These are phyloP conservation scores for Harlomillsia oculata DNA, from an alignment of 1,140 invertebrate species.

Conservation along the genomic window DNA sequence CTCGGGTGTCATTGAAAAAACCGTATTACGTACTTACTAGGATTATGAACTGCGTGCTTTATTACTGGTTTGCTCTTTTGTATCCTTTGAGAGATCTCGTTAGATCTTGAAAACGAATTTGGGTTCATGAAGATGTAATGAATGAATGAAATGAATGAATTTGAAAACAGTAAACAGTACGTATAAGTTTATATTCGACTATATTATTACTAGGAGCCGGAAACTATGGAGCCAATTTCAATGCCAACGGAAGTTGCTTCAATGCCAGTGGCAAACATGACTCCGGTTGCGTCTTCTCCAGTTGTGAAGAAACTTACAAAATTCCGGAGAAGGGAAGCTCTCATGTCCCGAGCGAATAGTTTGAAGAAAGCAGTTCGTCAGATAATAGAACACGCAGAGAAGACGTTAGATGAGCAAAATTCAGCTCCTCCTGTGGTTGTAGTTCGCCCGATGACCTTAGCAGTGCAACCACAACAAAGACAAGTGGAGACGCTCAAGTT, in stretches of 20 bases:
- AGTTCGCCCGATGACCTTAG: constrained; percentile 29
- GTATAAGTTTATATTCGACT: too few species aligned
- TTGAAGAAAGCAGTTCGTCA: constrained; percentile 75
- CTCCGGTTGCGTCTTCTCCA: not conserved
- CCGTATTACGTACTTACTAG: too few species aligned
- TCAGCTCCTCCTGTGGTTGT: constrained; percentile 22
- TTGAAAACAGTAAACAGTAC: too few species aligned
- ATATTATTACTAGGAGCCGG: not conserved
- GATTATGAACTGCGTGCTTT: too few species aligned
- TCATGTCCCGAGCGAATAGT: constrained; percentile 61
- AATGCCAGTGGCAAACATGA: not conserved
- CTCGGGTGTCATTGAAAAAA: too few species aligned
- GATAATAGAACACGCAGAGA: constrained; percentile 70
- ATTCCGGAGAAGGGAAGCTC: constrained; percentile 41
- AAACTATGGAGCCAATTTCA: not conserved
- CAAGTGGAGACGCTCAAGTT: not conserved
- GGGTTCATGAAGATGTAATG: too few species aligned
- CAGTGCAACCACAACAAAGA: not conserved
- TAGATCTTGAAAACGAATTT: too few species aligned
- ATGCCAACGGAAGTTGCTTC: not conserved
- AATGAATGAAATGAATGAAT: too few species aligned
- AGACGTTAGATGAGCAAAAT: constrained; percentile 49
- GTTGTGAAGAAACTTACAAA: constrained; percentile 20
- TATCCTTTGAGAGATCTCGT: too few species aligned
- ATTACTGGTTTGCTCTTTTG: too few species aligned